Base-by-base conservation (phyloP, 1,140 invertebrate genomes). In the Drosophila nigrodunni region DNA sequence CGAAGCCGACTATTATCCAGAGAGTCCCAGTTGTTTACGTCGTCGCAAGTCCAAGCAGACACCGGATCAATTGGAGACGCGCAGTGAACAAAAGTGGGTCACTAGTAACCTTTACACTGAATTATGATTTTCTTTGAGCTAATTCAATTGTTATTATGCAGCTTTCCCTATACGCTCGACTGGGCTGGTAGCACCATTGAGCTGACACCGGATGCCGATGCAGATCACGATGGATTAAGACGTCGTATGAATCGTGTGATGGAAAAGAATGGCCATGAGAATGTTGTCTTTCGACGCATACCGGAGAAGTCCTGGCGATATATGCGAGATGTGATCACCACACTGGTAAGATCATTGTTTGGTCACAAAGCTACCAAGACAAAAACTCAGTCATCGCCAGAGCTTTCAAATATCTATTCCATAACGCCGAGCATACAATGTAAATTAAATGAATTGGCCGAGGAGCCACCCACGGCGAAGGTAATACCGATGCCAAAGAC, bases 271-370 rank as follows among this genome's bases (percentile, higher is more conserved):
- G 92, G 92, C 18, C 72, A 80, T 43, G 81, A 92, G 61, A 92
- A 92, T 73, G 82, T 92, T 9, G 58, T 68, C 2, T 90, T 92
- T 55, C 72, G 82, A 6, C 93, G 94, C 49, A 93, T 94, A 35
- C 93, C 94, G 0, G 89, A 94, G 13, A 94, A 94, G 60, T 93
- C 93, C 5, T 92, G 93, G 74, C 94, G 93, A 47, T 95, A 95
- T 73, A 93, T 94, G 82, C 85, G 94, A 49, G 95, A 95, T 82
- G 92, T 94, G 11, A 93, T 95, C 39, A 95, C 94, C 39, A 95
- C 95, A 49, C 91, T 95, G 69, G 93, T 95, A 79, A 94, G 93
- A 92, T 78, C 76, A 55, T 43, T 71, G 65, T 90, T 89, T 25
- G 82, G 70, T 43, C 71, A 58, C 52, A 79, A 75, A 49, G 46